These are phyloP conservation scores for Aleiodes testaceus DNA, from an alignment of 2,888 invertebrate genomes.

Conservation along the genomic window DNA sequence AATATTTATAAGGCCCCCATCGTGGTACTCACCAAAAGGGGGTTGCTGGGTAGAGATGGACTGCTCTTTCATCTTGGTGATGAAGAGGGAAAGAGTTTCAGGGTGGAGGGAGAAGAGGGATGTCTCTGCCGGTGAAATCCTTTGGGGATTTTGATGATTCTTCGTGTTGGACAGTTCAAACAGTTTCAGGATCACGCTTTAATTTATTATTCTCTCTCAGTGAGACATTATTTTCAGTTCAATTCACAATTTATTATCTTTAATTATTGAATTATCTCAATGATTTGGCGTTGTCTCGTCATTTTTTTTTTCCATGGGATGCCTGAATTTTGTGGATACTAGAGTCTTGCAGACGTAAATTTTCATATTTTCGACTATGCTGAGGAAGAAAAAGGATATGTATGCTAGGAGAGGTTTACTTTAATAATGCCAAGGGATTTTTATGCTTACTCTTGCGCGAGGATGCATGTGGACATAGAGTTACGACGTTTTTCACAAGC, in stretches of 20 bases:
- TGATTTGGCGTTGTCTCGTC: background rate
- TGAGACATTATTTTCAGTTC: too few relatives aligned
- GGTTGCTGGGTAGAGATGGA: slow-evolving; percentile 48
- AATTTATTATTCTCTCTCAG: too few relatives aligned
- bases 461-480: slow-evolving; percentile 41
- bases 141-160: slow-evolving; percentile 33
- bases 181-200: background rate
- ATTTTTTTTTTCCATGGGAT: slow-evolving; percentile 16
- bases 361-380: slow-evolving; percentile 38
- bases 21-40: slow-evolving; percentile 47
- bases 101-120: slow-evolving; percentile 2
- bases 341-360: slow-evolving; percentile 34
- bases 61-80: slow-evolving; percentile 43
- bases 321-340: slow-evolving; percentile 14
- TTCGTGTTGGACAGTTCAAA: slow-evolving; percentile 34
- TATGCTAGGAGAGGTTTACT: slow-evolving; percentile 26
- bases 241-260: too few relatives aligned
- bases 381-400: slow-evolving; percentile 28
- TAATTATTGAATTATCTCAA: background rate
- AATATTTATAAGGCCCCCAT: slow-evolving; percentile 72
- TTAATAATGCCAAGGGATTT: slow-evolving; percentile 41
- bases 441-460: slow-evolving; percentile 43
- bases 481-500: slow-evolving; percentile 39
- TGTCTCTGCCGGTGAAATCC: slow-evolving; percentile 23
- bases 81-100: slow-evolving; percentile 44